These are phyloP conservation scores for Cephus rjabovi DNA, from an alignment of 2,888 invertebrate species.

Conservation along the genomic window DNA sequence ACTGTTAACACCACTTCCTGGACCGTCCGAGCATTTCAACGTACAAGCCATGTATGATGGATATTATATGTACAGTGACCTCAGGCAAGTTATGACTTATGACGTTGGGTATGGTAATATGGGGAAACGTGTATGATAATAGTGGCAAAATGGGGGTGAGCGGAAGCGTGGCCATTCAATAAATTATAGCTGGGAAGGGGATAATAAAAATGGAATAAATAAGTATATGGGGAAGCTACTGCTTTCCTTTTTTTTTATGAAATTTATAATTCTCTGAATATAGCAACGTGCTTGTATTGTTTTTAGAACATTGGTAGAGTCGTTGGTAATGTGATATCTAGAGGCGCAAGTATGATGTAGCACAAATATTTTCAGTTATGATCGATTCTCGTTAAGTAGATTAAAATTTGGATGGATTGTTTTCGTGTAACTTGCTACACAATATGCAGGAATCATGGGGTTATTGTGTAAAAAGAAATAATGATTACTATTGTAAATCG, in stretches of 20 bases:
- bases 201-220: neutral
- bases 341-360: neutral
- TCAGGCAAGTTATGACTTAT: neutral
- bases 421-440: neutral
- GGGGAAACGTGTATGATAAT: neutral
- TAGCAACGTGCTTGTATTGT: neutral
- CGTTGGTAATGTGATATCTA: neutral
- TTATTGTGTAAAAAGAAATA: neutral
- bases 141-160: neutral
- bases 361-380: neutral
- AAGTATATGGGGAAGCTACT: neutral
- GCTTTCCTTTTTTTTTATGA: neutral
- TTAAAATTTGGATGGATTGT: neutral
- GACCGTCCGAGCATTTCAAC: neutral
- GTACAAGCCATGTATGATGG: neutral
- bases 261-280: neutral
- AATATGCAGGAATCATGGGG: neutral
- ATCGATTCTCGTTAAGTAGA: too few relatives aligned
- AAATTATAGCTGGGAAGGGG: neutral
- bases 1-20: neutral
- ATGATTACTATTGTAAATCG: neutral
- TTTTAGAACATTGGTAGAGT: neutral
- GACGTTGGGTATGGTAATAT: neutral
- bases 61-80: neutral
- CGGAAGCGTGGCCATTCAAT: neutral